These are phyloP conservation scores for Paguma larvata DNA, from an alignment of 2,797 vertebrate species.

Conservation along the genomic window DNA sequence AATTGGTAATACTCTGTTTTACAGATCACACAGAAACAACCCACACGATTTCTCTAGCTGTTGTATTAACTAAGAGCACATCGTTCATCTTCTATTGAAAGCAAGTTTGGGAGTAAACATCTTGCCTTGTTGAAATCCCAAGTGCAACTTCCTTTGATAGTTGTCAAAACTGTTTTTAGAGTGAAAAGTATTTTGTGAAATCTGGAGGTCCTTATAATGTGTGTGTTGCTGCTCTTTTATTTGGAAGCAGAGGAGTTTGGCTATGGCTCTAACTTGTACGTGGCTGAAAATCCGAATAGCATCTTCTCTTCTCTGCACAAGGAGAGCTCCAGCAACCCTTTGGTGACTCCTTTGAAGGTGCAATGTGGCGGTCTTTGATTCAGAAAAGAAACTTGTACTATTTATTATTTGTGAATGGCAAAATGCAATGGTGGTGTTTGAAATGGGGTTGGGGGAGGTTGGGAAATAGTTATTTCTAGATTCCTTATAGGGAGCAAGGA, in stretches of 20 bases:
- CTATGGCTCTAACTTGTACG: background rate
- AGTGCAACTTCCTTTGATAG: background rate
- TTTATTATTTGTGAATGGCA: background rate
- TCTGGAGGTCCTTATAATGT: background rate
- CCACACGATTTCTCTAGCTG: background rate
- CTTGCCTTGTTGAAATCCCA: constrained; percentile 17
- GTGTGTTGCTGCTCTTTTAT: constrained; percentile 26
- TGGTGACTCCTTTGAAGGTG: background rate
- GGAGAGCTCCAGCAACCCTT: background rate
- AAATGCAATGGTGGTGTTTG: background rate
- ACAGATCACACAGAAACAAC: background rate
- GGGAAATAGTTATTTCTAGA: background rate
- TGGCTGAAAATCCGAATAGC: background rate
- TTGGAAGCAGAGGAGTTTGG: background rate
- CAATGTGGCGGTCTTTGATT: background rate
- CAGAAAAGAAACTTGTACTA: background rate
- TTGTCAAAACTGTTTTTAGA: background rate
- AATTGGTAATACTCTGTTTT: background rate
- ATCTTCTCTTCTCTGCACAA: background rate
- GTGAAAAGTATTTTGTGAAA: background rate
- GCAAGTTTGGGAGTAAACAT: constrained; percentile 7
- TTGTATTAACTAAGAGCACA: background rate
- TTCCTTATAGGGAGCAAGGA: background rate
- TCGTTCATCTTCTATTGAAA: background rate
- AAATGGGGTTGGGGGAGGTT: background rate